Percentiles rank a stretch among this genome's conserved stretches.
Evolutionary conservation across 1,140 invertebrate species (phyloP).

Genomic region (Calephelis nemesis): DNA sequence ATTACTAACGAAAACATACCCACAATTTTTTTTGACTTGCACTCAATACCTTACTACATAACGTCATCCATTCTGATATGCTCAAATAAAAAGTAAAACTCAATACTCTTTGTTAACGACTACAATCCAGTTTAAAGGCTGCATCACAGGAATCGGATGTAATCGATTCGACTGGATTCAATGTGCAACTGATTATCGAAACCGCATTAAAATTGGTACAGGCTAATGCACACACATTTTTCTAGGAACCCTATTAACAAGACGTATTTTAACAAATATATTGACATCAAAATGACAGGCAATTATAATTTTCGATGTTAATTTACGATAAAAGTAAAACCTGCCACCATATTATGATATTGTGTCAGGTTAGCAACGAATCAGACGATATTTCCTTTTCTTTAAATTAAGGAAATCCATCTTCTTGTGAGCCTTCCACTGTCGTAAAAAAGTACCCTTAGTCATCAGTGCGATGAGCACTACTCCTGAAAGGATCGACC

Average conservation of each 20-base stretch:
- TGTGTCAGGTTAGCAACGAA: no score
- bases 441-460: no score
- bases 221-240: constrained; percentile 12
- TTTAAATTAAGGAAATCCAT: no score
- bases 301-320: neutral
- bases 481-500: no score
- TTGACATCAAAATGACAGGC: neutral
- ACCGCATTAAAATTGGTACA: constrained; percentile 22
- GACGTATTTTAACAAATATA: neutral
- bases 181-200: constrained; percentile 55
- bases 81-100: constrained; percentile 26
- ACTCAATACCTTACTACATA: constrained; percentile 23
- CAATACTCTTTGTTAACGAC: constrained; percentile 29
- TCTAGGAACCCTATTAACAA: constrained; percentile 10
- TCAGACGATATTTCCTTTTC: no score
- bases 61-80: constrained; percentile 15
- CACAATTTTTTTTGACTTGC: no score
- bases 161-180: constrained; percentile 54
- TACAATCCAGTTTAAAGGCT: constrained; percentile 29
- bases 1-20: no score
- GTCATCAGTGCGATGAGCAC: no score
- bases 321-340: no score
- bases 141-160: constrained; percentile 37
- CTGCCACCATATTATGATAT: no score
- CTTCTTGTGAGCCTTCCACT: no score